Percentiles rank a stretch among this genome's conserved stretches.
These are phyloP conservation scores for Chloropsis hardwickii DNA, from an alignment of 2,113 vertebrate species.

Conservation along the genomic window DNA sequence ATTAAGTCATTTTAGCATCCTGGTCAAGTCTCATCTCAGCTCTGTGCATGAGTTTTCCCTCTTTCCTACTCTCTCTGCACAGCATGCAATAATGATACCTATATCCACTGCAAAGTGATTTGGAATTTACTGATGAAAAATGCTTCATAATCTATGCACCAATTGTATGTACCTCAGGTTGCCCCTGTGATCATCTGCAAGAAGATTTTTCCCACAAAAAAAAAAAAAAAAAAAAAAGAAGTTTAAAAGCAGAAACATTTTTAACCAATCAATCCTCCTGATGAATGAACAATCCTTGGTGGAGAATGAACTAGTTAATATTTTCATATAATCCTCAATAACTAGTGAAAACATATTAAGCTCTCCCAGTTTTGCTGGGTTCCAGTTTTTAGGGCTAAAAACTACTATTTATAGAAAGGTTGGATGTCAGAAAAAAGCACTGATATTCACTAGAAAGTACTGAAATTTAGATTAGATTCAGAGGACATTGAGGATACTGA, in stretches of 20 bases:
- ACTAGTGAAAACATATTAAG: neutral
- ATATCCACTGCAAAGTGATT: neutral
- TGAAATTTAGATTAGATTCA: neutral
- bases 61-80: neutral
- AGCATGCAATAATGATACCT: neutral
- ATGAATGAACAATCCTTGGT: neutral
- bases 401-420: neutral
- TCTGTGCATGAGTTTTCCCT: neutral
- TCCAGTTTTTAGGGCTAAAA: neutral
- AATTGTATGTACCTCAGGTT: neutral
- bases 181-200: neutral
- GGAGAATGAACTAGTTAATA: neutral
- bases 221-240: neutral
- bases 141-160: neutral
- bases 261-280: neutral
- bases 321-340: neutral
- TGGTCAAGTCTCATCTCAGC: neutral
- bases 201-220: neutral
- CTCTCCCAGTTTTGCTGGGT: neutral
- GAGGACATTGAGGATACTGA: neutral
- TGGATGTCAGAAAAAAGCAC: neutral
- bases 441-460: neutral
- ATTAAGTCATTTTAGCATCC: neutral
- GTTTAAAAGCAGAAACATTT: neutral
- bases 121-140: constrained; percentile 4